Evolutionary conservation across 2,113 vertebrate genomes (phyloP).

Genomic region (Mungos mungo): DNA sequence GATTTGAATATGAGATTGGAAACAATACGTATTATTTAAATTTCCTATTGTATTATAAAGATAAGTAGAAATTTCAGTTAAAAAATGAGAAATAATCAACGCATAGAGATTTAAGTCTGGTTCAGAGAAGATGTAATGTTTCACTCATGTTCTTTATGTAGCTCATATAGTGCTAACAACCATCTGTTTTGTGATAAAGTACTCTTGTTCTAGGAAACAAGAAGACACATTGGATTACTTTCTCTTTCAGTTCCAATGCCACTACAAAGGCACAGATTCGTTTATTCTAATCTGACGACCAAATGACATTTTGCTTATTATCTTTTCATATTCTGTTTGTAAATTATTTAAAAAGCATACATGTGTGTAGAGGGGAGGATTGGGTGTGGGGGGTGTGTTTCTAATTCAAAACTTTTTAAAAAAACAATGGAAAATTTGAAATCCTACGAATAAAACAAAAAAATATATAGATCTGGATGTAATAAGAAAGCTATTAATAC

Average conservation of each 20-base stretch:
- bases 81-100: neutral
- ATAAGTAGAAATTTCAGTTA: neutral
- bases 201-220: neutral
- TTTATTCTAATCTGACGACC: neutral
- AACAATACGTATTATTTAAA: neutral
- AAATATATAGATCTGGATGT: neutral
- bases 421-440: neutral
- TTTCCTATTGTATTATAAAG: neutral
- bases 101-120: neutral
- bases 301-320: conserved; percentile 23
- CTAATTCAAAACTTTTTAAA: neutral
- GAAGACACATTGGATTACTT: neutral
- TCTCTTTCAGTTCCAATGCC: conserved; percentile 3
- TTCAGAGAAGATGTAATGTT: neutral
- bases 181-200: neutral
- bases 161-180: neutral
- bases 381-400: neutral
- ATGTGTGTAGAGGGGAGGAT: no score
- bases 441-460: neutral
- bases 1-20: neutral
- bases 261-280: neutral
- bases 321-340: neutral
- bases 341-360: neutral
- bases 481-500: neutral
- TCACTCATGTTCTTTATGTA: neutral